Evolutionary conservation across 2,797 vertebrate species (phyloP).

Genomic region (Sciaenops ocellatus): DNA sequence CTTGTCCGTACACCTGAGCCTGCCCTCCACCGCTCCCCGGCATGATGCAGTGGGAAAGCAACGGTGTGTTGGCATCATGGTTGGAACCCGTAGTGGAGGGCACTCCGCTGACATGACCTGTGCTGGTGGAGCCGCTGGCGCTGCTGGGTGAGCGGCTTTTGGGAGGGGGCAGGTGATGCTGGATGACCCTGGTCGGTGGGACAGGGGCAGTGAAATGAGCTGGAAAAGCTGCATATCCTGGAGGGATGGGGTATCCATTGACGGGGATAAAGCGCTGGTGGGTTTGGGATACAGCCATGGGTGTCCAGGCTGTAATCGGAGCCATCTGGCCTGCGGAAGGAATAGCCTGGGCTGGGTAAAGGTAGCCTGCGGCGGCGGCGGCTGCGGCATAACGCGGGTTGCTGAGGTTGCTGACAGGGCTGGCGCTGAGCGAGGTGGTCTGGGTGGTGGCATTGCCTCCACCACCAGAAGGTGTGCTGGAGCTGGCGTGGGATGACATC

Average conservation of each 20-base stretch:
- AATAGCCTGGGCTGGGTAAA: conserved; percentile 91
- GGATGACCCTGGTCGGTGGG: conserved; percentile 90
- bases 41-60: conserved; percentile 95
- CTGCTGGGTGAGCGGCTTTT: conserved; percentile 99
- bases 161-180: conserved; percentile 97
- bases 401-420: conserved; percentile 97
- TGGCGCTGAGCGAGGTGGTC: conserved; percentile 98
- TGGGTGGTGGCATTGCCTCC: conserved; percentile 98
- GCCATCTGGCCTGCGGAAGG: conserved; percentile 87
- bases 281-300: conserved; percentile 89
- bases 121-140: conserved; percentile 98
- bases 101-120: conserved; percentile 94
- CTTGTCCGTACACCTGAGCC: conserved; percentile 89
- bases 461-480: conserved; percentile 95
- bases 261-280: conserved; percentile 97
- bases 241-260: conserved; percentile 96
- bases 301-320: conserved; percentile 87
- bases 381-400: conserved; percentile 90
- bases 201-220: conserved; percentile 90
- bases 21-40: conserved; percentile 83
- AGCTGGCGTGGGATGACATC: conserved; percentile 95
- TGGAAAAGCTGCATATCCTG: conserved; percentile 95
- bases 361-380: conserved; percentile 85
- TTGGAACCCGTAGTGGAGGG: conserved; percentile 97
- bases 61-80: conserved; percentile 96